phyloP scores from a whole-genome alignment of 2,888 invertebrate genomes.

The Octodonta nipae region DNA sequence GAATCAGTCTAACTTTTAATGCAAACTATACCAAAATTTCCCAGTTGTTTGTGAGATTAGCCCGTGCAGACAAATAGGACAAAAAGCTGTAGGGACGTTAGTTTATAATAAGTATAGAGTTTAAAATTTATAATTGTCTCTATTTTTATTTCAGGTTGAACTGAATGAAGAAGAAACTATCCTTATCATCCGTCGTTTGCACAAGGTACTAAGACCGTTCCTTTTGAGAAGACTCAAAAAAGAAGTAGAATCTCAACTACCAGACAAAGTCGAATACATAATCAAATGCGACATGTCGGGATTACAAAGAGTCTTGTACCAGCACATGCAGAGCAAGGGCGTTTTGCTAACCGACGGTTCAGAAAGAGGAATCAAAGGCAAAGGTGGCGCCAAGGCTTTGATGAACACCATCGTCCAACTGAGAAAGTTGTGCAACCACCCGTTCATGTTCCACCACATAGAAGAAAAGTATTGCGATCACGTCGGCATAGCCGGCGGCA shows the following conservation, averaged over 20 bases:
- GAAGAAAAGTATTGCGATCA: constrained; percentile 95
- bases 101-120: background rate
- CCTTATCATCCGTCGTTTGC: constrained; percentile 95
- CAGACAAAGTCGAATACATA: constrained; percentile 97
- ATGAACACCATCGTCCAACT: constrained; percentile 99
- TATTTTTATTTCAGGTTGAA: constrained; percentile 55
- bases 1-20: too few species aligned
- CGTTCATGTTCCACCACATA: constrained; percentile 97
- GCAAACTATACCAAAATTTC: too few species aligned
- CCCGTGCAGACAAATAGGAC: too few species aligned
- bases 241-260: constrained; percentile 96
- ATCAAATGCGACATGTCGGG: constrained; percentile 99
- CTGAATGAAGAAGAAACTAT: constrained; percentile 98
- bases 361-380: constrained; percentile 80
- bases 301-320: constrained; percentile 83
- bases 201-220: constrained; percentile 97
- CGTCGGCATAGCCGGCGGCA: constrained; percentile 60
- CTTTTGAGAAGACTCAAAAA: constrained; percentile 91
- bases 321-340: constrained; percentile 96
- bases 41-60: too few species aligned
- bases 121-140: background rate
- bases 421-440: constrained; percentile 97
- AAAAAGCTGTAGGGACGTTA: too few species aligned
- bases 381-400: constrained; percentile 87
- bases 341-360: constrained; percentile 90